Conservation (phyloP, 2,797 vertebrate genomes). For the Spea hammondii region DNA sequence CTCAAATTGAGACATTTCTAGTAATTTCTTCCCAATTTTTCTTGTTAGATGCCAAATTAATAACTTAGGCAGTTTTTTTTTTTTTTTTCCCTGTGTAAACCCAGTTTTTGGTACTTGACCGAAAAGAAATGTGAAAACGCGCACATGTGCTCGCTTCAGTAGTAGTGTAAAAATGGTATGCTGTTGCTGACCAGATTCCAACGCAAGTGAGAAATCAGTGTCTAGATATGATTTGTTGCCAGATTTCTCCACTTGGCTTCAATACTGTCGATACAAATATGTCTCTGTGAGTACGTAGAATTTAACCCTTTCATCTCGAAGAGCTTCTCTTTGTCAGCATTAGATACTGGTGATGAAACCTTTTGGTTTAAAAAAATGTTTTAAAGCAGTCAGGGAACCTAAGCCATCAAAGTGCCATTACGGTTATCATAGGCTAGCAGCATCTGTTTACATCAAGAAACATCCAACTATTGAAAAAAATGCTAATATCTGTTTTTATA, state of each 20-base stretch:
- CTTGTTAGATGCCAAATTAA: slow-evolving; percentile 42
- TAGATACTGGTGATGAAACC: slow-evolving; percentile 7
- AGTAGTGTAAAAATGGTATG: slow-evolving; percentile 7
- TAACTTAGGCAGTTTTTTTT: slow-evolving; percentile 19
- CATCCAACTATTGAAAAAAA: too few species aligned
- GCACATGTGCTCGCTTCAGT: slow-evolving; percentile 5
- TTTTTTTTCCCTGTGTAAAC: slow-evolving; percentile 22
- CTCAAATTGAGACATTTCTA: slow-evolving; percentile 19
- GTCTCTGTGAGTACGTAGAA: neutral
- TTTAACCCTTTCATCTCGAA: slow-evolving; percentile 47
- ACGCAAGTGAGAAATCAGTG: neutral
- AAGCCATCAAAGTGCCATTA: slow-evolving; percentile 50
- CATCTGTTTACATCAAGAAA: slow-evolving; percentile 26
- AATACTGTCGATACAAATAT: slow-evolving; percentile 1
- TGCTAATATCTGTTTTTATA: too few species aligned
- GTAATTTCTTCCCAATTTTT: slow-evolving; percentile 12
- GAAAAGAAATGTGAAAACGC: slow-evolving; percentile 35
- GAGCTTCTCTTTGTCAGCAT: neutral
- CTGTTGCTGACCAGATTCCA: neutral
- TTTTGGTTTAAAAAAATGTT: neutral
- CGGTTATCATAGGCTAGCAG: slow-evolving; percentile 1
- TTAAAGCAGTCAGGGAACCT: slow-evolving; percentile 40
- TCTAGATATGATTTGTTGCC: slow-evolving; percentile 2
- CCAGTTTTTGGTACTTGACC: slow-evolving; percentile 31
- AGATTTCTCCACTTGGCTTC: neutral